Base-by-base conservation (phyloP, 2,888 invertebrate species). In the Aporophyla lueneburgensis region DNA sequence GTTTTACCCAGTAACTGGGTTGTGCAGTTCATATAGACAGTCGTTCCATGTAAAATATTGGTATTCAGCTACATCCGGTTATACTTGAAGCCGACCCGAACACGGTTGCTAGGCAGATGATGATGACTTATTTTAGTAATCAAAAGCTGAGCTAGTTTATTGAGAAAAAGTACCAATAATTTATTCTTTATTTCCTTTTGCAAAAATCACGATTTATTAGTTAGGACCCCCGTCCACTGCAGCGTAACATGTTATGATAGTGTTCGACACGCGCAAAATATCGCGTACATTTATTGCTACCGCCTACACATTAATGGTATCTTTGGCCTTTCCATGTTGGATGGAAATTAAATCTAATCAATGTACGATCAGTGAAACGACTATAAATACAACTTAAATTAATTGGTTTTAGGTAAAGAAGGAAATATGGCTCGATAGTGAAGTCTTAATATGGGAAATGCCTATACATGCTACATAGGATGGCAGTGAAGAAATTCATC, bases 271-370 rank as follows among this genome's bases (percentile, higher is more conserved):
- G 82, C 67, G 80, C 84, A 82, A 77, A 82, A 86, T 69, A 77
- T 72, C 67, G 56, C 46, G 12, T 67, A 54, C 66, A 78, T 86
- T 84, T 81, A 86, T 86, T 74, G 21, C 78, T 24, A 62, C 68
- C 82, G 76, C 86, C 84, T 70, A 86, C 56, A 73, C 70, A 76
- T 79, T 74, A 74, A 80, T 86, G 59, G 62, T 75, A 77, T 86
- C 78, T 76, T 69, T 68, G 24, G 56, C 66, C 58, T 67, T 81
- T 82, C 56, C 76, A 53, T 84, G 84, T 80, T n/a, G 40, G 19
- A 53, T 53, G 65, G 69, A 63, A 76, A 80, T 86, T 71, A 86
- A 86, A 76, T 66, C 51, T 33, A 84, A 78, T 76, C 74, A 76
- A 74, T 66, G 59, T 58, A 43, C 69, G 59, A 33, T 74, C 67